phyloP scores from a whole-genome alignment of 2,888 invertebrate genomes.

The Allophyes oxyacanthae region DNA sequence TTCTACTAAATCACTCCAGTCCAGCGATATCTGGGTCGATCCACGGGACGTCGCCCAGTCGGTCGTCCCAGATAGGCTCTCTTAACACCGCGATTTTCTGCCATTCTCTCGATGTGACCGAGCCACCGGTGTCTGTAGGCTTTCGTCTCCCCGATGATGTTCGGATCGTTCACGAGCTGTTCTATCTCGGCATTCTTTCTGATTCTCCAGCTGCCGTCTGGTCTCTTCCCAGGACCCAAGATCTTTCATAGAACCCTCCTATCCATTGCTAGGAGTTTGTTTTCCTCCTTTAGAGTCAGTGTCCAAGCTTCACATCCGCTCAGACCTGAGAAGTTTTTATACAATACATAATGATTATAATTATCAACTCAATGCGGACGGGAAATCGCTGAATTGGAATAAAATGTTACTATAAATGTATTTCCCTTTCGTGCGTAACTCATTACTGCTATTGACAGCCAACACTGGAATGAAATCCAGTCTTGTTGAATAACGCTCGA shows the following conservation, averaged over 20 bases:
- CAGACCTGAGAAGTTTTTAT: too few relatives aligned
- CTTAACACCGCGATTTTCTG: background rate
- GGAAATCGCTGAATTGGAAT: slow-evolving; percentile 27
- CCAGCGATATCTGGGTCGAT: background rate
- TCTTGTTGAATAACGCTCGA: slow-evolving; percentile 56
- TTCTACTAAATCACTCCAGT: too few relatives aligned
- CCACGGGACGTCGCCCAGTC: background rate
- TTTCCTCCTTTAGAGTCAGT: background rate
- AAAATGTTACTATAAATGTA: slow-evolving; percentile 37
- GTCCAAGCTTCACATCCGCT: background rate
- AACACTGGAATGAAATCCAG: slow-evolving; percentile 54
- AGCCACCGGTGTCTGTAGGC: background rate
- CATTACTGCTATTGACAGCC: slow-evolving; percentile 64
- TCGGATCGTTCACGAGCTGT: background rate
- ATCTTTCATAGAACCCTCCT: background rate
- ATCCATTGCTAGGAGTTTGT: background rate
- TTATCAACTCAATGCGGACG: slow-evolving; percentile 19
- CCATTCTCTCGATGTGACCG: too few relatives aligned
- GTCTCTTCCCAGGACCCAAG: background rate
- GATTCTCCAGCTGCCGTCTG: background rate
- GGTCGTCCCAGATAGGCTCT: background rate
- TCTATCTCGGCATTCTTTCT: background rate
- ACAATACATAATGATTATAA: slow-evolving; percentile 7
- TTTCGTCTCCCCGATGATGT: background rate
- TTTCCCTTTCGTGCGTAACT: slow-evolving; percentile 43